These are phyloP conservation scores for Tonatia bakeri DNA, from an alignment of 2,113 vertebrate genomes.

Conservation along the genomic window DNA sequence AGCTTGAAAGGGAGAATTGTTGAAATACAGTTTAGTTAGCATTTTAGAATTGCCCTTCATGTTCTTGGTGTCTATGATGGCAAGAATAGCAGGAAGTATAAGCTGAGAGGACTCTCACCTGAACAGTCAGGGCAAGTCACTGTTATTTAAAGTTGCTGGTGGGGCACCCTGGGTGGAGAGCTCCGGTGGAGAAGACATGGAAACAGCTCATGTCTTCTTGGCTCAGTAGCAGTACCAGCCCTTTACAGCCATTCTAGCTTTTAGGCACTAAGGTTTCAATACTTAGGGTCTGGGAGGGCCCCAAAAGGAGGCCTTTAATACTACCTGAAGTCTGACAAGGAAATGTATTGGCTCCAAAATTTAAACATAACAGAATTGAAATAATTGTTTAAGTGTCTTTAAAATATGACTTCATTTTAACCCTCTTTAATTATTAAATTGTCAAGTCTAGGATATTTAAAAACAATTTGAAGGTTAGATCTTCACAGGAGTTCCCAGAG, in stretches of 20 bases:
- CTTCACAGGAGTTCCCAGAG: neutral
- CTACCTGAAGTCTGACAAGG: neutral
- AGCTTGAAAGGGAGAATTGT: slow-evolving; percentile 5
- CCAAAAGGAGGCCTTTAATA: neutral
- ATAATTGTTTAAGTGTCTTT: neutral
- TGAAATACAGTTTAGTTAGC: neutral
- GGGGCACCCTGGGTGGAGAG: neutral
- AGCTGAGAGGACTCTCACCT: neutral
- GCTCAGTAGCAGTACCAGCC: neutral
- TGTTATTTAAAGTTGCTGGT: neutral
- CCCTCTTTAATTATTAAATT: neutral
- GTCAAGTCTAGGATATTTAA: neutral
- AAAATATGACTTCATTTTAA: neutral
- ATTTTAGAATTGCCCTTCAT: slow-evolving; percentile 34
- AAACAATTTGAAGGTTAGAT: neutral
- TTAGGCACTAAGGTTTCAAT: neutral
- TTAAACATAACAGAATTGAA: neutral
- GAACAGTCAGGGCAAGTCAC: neutral
- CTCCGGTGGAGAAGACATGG: neutral
- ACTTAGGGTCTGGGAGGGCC: neutral
- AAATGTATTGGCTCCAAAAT: neutral
- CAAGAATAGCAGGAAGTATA: neutral
- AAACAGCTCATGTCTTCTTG: neutral
- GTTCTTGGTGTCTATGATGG: neutral
- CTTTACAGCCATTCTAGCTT: neutral